phyloP scores from a whole-genome alignment of 2,888 invertebrate genomes.

The Syrista parreyssii region DNA sequence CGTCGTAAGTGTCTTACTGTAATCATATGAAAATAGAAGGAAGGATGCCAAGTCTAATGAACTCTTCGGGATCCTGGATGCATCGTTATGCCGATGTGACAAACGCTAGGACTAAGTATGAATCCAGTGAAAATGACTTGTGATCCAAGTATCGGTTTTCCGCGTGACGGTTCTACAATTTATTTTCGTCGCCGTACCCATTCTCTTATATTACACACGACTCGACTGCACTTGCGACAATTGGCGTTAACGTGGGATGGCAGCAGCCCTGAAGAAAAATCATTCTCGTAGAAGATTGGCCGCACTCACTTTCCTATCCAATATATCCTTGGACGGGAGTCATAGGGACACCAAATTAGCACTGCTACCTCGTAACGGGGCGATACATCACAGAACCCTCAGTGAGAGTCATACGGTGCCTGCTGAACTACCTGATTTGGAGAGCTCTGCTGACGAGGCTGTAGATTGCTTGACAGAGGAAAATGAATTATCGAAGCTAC shows the following conservation, averaged over 20 bases:
- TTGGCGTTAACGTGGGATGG: conserved; percentile 61
- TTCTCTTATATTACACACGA: conserved; percentile 5
- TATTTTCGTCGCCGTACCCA: not conserved
- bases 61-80: not conserved
- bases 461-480: conserved; percentile 55
- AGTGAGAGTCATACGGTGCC: conserved; percentile 42
- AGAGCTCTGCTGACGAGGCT: conserved; percentile 52
- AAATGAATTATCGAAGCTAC: conserved; percentile 14
- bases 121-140: conserved; percentile 55
- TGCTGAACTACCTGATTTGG: conserved; percentile 35
- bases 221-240: not conserved
- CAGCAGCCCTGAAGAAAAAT: conserved; percentile 69
- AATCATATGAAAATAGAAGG: not conserved
- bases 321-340: conserved; percentile 94
- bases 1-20: not conserved
- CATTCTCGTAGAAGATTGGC: conserved; percentile 88
- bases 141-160: conserved; percentile 49
- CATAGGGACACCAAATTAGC: conserved; percentile 78
- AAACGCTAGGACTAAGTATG: conserved; percentile 58
- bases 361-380: conserved; percentile 65
- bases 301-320: conserved; percentile 93
- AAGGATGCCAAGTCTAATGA: not conserved
- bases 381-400: conserved; percentile 38
- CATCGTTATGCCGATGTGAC: conserved; percentile 17
- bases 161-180: not conserved